phyloP scores from a whole-genome alignment of 2,888 invertebrate species.

The Nysson spinosus region DNA sequence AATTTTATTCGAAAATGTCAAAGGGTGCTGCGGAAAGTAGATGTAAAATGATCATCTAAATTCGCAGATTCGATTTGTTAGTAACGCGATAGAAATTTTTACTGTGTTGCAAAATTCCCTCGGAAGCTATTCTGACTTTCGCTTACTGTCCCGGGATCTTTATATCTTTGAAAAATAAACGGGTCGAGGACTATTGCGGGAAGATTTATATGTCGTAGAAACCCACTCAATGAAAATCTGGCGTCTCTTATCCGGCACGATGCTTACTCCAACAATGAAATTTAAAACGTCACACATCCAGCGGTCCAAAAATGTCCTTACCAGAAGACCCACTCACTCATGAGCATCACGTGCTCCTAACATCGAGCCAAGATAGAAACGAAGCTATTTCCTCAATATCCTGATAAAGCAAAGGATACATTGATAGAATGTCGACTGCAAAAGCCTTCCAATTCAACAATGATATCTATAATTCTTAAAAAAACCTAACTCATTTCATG shows the following conservation, averaged over 20 bases:
- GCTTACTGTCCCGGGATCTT: slow-evolving; percentile 14
- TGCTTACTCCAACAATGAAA: slow-evolving; percentile 29
- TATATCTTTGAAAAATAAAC: slow-evolving; percentile 17
- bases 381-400: background rate
- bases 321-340: background rate
- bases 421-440: too few relatives aligned
- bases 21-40: slow-evolving; percentile 43
- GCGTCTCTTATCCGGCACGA: slow-evolving; percentile 35
- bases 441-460: too few relatives aligned
- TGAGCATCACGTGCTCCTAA: background rate
- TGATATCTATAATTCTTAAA: too few relatives aligned
- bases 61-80: too few relatives aligned
- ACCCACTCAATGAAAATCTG: slow-evolving; percentile 42
- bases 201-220: slow-evolving; percentile 33
- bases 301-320: slow-evolving; percentile 14
- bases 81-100: background rate
- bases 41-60: slow-evolving; percentile 38
- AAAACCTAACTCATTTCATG: too few relatives aligned
- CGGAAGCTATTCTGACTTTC: slow-evolving; percentile 13
- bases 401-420: too few relatives aligned
- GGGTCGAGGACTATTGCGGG: slow-evolving; percentile 26
- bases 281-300: slow-evolving; percentile 30
- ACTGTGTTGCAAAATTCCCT: background rate
- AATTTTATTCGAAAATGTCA: slow-evolving; percentile 33
- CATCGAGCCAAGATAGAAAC: slow-evolving; percentile 1